Conservation (phyloP, 1,140 invertebrate species). For the Magallana angulata region DNA sequence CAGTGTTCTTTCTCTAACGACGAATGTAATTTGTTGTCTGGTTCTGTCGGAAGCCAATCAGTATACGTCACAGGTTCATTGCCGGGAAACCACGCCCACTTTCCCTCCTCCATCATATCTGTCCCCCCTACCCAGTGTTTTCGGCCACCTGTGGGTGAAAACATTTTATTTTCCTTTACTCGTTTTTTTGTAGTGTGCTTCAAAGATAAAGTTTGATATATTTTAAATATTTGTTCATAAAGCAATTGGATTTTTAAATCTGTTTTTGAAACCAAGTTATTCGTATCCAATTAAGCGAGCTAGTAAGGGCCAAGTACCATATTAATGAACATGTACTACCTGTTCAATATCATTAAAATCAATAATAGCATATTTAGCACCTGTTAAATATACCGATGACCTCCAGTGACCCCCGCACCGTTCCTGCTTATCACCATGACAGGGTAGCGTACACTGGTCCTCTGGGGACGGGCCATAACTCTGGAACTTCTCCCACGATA, state of each 20-base stretch:
- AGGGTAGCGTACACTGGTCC: neutral
- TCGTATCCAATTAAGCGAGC: too few relatives aligned
- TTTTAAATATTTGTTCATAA: too few relatives aligned
- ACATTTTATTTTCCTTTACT: too few relatives aligned
- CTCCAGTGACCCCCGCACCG: constrained; percentile 30
- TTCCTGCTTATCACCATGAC: constrained; percentile 4
- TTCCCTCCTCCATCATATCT: neutral
- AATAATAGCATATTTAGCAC: neutral
- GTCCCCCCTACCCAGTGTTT: constrained; percentile 38
- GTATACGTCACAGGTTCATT: neutral
- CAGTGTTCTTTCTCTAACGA: constrained; percentile 25
- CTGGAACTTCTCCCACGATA: neutral
- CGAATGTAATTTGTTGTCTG: constrained; percentile 8
- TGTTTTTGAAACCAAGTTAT: too few relatives aligned
- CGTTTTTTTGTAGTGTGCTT: too few relatives aligned
- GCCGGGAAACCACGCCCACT: constrained; percentile 27
- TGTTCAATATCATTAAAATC: neutral
- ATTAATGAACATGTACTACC: too few relatives aligned
- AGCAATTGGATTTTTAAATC: too few relatives aligned
- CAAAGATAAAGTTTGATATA: too few relatives aligned
- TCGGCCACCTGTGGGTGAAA: neutral
- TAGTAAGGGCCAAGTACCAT: too few relatives aligned
- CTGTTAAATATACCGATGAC: constrained; percentile 33
- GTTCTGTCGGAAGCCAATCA: neutral
- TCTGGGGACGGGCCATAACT: constrained; percentile 19